A percentile compares a stretch with the other conserved stretches of the same genome.
Conservation (phyloP, 2,797 vertebrate species). For the Sebastes kiyomatsui region DNA sequence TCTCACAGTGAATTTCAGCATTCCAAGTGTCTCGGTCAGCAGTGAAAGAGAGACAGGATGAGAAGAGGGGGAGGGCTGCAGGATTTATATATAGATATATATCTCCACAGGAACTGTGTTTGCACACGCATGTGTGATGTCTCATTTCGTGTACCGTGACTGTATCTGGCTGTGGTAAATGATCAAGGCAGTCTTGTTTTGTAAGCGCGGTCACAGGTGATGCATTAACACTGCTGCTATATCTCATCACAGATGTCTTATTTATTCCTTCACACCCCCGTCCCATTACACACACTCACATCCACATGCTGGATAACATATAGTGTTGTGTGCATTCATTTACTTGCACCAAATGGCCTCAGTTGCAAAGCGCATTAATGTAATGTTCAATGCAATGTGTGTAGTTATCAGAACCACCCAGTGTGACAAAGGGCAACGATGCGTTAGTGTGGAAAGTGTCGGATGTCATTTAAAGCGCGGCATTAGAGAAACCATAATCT, state of each 20-base stretch:
- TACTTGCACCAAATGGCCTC: neutral
- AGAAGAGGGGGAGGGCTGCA: neutral
- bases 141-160: neutral
- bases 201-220: neutral
- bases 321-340: neutral
- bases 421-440: neutral
- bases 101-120: neutral
- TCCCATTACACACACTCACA: neutral
- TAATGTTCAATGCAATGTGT: conserved; percentile 7
- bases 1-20: conserved; percentile 26
- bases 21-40: conserved; percentile 10
- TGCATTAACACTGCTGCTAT: neutral
- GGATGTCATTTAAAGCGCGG: conserved; percentile 24
- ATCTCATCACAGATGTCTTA: neutral
- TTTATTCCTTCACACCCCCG: neutral
- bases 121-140: neutral
- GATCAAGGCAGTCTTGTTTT: neutral
- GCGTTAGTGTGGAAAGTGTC: conserved; percentile 5
- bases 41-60: neutral
- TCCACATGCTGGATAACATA: neutral
- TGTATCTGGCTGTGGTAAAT: neutral
- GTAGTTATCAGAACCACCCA: neutral
- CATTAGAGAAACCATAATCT: conserved; percentile 3
- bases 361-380: conserved; percentile 8
- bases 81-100: neutral